Evolutionary conservation across 2,888 invertebrate species (phyloP), one percentile per base, ranked within the genome.

Genomic region (Ichneumoninae sp.): DNA sequence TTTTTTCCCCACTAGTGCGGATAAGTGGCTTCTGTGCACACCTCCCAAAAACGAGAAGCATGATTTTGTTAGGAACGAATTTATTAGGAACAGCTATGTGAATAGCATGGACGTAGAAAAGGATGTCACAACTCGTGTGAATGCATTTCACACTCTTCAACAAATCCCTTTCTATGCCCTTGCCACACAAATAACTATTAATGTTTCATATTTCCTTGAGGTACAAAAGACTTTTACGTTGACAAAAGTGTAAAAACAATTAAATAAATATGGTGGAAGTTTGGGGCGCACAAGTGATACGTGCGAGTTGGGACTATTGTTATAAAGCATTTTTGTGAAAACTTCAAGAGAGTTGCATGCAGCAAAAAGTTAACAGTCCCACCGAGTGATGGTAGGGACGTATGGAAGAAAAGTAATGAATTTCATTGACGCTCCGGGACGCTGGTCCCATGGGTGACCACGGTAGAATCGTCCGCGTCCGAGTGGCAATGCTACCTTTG

Each of bases 391-490:
- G 73, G 68, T 26, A 65, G n/a, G 50, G 60, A 40, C 33, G 50
- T 22, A 40, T 70, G 75, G 60, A 78, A 75, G 66, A 54, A 78
- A 75, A 81, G 74, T 82, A 85, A 85, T 85, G 85, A 85, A 82
- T 85, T 85, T 85, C 79, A 85, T 85, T 82, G 85, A 82, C 79
- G 82, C 73, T 30, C n/a, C 66, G 63, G 47, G 68, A 82, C 63
- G 70, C 16, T 22, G 40, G 66, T 66, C 87, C 83, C 79, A 82
- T 71, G 71, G 85, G 85, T 36, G 40, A 54, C 66, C 54, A 36
- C 36, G n/a, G 2, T 44, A 26, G 47, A 66, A 70, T 63, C n/a
- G 69, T 65, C 57, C 57, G 57, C 19, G 57, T 26, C 57, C 22
- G 10, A 68, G 60, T 68, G 77, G 44, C 77, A 52, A 57, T 50